Base-by-base conservation (phyloP, 1,140 invertebrate species). In the Metaphire vulgaris region DNA sequence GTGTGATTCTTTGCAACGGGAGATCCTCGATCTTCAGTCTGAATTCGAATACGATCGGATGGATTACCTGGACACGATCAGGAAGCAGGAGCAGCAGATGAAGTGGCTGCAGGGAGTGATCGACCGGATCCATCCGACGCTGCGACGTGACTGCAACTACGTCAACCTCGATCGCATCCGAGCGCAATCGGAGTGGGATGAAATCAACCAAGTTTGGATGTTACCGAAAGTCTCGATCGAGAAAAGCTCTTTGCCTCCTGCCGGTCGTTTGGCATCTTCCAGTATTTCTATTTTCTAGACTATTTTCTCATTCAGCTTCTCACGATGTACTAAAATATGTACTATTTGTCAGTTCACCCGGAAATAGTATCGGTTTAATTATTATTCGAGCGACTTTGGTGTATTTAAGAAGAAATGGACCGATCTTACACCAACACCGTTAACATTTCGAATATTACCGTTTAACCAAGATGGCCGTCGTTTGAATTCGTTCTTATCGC, bases 41-140 rank as follows among this genome's bases (percentile, higher is more conserved):
- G 93, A 95, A 87, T 95, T 95, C 86, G 92, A 95, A 86, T 88
- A 89, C 74, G 93, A 95, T 82, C 84, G 93, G 15, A 90, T 92
- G 1, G 93, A 95, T 83, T 94, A 94, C 82, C 85, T 95, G 67
- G 93, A 95, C 83, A 92, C 92, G 1, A 93, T 95, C 66, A 85
- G 93, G 28, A 89, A 89, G 82, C 91, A 93, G 81, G 91, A 93
- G 69, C 89, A 90, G 80, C 90, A 92, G 80, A 81, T 91, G 1
- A 90, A 91, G 83, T 87, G 94, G 15, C 85, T 91, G 33, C 88
- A 90, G 68, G 79, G 82, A 6, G 56, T 95, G 29, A 78, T 92
- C 1, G 90, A 91, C 1, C 91, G 90, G 84, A 87, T 93, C 14
- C 88, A 91, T 33, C 90, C 91, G 0, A 90, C 89, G 72, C 85